Percentiles rank a stretch among this genome's conserved stretches.
phyloP scores from a whole-genome alignment of 2,113 vertebrate genomes.

The Centropus unirufus region DNA sequence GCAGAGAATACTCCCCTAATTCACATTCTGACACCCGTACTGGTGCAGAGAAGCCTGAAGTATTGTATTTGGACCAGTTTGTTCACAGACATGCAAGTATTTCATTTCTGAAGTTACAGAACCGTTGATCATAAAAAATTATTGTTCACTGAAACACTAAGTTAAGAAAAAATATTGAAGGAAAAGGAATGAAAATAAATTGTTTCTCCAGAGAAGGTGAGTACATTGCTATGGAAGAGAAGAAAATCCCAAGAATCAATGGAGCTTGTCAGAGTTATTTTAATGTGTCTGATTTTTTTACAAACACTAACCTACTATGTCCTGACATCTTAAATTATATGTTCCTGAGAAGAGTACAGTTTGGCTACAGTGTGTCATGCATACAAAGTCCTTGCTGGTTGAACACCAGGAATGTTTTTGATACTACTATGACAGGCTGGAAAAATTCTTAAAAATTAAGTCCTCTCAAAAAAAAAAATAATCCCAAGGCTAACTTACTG shows the following conservation, averaged over 20 bases:
- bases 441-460: neutral
- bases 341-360: neutral
- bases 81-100: neutral
- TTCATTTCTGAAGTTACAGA: neutral
- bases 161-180: neutral
- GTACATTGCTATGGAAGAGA: neutral
- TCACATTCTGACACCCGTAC: neutral
- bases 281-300: neutral
- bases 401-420: neutral
- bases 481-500: neutral
- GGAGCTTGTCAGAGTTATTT: neutral
- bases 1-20: neutral
- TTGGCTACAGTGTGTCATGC: neutral
- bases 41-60: neutral
- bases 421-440: neutral
- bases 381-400: neutral
- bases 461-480: neutral
- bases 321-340: conserved; percentile 35
- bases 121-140: neutral
- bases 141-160: neutral
- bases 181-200: neutral
- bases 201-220: neutral
- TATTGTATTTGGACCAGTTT: neutral
- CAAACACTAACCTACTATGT: conserved; percentile 4
- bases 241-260: neutral